These are phyloP conservation scores for Drosophila miranda DNA, from an alignment of 1,140 invertebrate genomes.

Conservation along the genomic window DNA sequence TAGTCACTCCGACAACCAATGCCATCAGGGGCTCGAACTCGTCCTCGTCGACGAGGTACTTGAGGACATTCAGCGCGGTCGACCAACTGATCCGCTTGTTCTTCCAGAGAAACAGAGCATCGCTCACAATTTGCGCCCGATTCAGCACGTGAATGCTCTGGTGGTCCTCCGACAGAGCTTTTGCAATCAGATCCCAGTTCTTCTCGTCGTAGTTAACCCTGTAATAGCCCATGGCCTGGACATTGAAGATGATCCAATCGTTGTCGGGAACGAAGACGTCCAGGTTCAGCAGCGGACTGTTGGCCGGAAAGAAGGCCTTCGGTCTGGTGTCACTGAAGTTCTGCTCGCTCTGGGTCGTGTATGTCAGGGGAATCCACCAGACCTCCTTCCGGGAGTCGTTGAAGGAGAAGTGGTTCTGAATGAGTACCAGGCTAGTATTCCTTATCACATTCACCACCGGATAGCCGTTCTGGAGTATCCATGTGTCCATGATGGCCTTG, in stretches of 20 bases:
- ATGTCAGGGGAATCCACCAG: constrained; percentile 85
- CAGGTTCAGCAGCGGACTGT: constrained; percentile 50
- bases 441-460: constrained; percentile 87
- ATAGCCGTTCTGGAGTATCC: constrained; percentile 90
- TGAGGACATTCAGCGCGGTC: constrained; percentile 35
- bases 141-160: constrained; percentile 86
- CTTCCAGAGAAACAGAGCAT: constrained; percentile 86
- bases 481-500: constrained; percentile 88
- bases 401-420: constrained; percentile 82
- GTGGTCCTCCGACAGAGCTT: constrained; percentile 83
- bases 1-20: constrained; percentile 35
- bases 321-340: constrained; percentile 85
- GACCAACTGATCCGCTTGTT: neutral
- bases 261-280: constrained; percentile 64
- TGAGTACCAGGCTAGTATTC: constrained; percentile 82
- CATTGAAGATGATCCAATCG: constrained; percentile 86
- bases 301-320: constrained; percentile 82
- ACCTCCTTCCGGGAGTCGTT: constrained; percentile 33
- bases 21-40: constrained; percentile 39
- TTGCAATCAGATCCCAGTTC: constrained; percentile 86
- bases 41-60: constrained; percentile 40
- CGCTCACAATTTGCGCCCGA: constrained; percentile 90
- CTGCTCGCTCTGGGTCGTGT: constrained; percentile 84
- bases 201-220: constrained; percentile 88
- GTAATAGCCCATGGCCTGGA: constrained; percentile 85